Percentiles rank a stretch among this genome's conserved stretches.
Evolutionary conservation across 2,113 vertebrate species (phyloP).

Genomic region (Solenodon paradoxus): DNA sequence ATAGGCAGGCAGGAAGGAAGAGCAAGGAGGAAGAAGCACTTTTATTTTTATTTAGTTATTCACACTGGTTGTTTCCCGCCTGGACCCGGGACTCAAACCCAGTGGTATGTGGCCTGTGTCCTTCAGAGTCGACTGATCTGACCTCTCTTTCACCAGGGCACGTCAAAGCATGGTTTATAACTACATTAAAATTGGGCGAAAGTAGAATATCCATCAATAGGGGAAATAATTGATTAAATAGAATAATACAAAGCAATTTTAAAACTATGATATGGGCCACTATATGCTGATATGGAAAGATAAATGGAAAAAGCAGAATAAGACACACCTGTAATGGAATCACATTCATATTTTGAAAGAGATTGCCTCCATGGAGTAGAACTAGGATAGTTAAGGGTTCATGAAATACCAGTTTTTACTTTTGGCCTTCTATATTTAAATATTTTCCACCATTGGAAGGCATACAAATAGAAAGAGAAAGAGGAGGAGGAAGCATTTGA

Average conservation of each 20-base stretch:
- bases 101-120: no score
- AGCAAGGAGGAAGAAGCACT: no score
- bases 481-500: no score
- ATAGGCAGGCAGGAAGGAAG: no score
- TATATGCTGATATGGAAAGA: not conserved
- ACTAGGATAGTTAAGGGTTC: not conserved
- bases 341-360: not conserved
- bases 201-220: not conserved
- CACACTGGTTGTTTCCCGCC: no score
- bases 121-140: no score
- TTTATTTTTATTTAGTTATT: no score
- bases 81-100: no score
- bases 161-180: not conserved
- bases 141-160: no score
- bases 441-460: no score
- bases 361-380: not conserved
- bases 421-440: not conserved
- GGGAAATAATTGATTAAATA: not conserved
- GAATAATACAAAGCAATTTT: not conserved
- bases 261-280: not conserved
- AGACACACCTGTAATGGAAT: not conserved
- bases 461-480: no score
- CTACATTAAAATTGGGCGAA: not conserved
- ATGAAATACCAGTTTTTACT: not conserved
- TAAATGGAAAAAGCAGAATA: not conserved